Conservation (phyloP, 2,888 invertebrate species). For the Balanococcus diminutus region DNA sequence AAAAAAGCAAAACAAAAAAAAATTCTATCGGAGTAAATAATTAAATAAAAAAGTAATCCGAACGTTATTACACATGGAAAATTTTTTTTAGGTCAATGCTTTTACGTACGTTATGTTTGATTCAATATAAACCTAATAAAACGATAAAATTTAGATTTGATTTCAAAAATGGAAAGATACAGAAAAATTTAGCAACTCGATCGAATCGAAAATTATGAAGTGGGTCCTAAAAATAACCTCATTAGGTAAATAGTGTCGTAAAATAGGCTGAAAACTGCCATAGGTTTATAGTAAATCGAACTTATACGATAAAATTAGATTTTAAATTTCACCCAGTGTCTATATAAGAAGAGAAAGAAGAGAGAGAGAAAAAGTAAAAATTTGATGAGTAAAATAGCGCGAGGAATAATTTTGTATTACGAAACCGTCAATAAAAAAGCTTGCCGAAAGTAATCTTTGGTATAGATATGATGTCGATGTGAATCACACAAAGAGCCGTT, state of each 20-base stretch:
- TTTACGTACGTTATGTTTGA: neutral
- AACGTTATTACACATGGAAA: neutral
- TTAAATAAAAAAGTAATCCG: neutral
- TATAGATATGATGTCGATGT: neutral
- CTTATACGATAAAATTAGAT: slow-evolving; percentile 35
- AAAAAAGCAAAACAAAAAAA: slow-evolving; percentile 15
- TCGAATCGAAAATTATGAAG: too few species aligned
- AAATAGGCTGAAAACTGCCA: neutral
- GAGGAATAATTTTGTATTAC: neutral
- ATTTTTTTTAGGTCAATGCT: slow-evolving; percentile 19
- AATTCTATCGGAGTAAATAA: neutral
- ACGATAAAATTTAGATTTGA: neutral
- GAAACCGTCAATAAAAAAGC: neutral
- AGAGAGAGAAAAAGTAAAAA: slow-evolving; percentile 36
- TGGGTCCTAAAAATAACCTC: too few species aligned
- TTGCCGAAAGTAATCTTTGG: slow-evolving; percentile 27
- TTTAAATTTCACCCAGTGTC: slow-evolving; percentile 45
- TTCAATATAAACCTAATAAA: neutral
- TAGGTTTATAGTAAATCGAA: slow-evolving; percentile 20
- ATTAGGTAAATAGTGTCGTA: too few species aligned
- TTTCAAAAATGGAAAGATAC: neutral
- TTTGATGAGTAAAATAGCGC: slow-evolving; percentile 26
- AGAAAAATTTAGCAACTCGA: neutral
- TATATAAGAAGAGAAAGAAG: neutral
- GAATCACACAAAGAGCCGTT: slow-evolving; percentile 1